Evolutionary conservation across 2,797 vertebrate species (phyloP).

Genomic region (Manis javanica): DNA sequence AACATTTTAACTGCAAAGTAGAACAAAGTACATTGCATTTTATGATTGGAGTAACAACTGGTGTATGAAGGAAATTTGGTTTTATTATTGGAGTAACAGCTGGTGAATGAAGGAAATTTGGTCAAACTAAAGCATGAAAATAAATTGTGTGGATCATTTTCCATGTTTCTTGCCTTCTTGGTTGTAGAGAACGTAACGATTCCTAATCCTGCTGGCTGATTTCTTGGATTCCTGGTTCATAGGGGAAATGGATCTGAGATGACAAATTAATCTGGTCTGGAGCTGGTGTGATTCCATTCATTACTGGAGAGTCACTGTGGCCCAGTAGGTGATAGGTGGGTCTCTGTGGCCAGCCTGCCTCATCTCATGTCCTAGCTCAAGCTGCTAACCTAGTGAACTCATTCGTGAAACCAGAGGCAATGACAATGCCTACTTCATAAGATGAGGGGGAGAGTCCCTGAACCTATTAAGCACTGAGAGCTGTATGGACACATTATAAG

Average conservation of each 20-base stretch:
- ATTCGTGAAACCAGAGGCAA: not conserved
- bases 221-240: not conserved
- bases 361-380: not conserved
- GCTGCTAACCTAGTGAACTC: not conserved
- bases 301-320: not conserved
- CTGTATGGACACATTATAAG: not conserved
- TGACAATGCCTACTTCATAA: not conserved
- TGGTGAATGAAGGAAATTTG: not conserved
- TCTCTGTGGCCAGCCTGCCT: not conserved
- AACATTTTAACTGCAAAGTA: not conserved
- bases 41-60: slow-evolving; percentile 20
- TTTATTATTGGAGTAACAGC: slow-evolving; percentile 46
- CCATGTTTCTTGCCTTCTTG: not conserved
- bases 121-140: not conserved
- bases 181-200: not conserved
- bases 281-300: not conserved
- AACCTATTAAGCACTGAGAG: not conserved
- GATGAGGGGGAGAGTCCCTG: not conserved
- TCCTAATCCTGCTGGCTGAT: not conserved
- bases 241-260: not conserved
- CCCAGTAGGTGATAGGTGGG: not conserved
- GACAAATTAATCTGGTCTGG: not conserved
- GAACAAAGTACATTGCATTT: not conserved
- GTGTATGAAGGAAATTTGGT: not conserved
- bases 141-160: not conserved